Evolutionary conservation across 2,888 invertebrate species (phyloP), one percentile per base, ranked within the genome.

Genomic region (Linnaemya tessellans): DNA sequence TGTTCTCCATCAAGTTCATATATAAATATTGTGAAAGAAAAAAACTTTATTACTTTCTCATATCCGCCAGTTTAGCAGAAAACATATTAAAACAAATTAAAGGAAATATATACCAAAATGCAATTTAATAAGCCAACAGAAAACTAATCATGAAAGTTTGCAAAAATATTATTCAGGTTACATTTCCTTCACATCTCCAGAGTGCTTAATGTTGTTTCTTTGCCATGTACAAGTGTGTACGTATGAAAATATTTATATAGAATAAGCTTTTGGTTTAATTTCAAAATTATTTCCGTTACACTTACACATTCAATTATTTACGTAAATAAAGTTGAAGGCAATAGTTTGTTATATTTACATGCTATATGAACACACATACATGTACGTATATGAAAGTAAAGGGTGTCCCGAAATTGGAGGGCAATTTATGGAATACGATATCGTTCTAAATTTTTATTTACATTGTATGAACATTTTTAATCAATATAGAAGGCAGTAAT

Each of bases 171-270:
- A 84, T 84, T 80, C 43, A 78, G 77, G 77, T 81, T 80, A 81
- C 73, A 81, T 81, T 81, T 81, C 84, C 84, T 84, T 84, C 41
- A 68, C 74, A 62, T 78, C 84, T 80, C 51, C 38, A 41, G 77
- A 68, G 51, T 56, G 62, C 38, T 70, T 56, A 67, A 49, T 41
- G 18, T 20, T 51, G 20, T 4, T 18, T 51, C 10, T 41, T 41
- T 41, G 10, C 11, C 4, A 41, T 41, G 1, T 20, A 3, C 3
- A 18, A n/a, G n/a, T 46, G n/a, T n/a, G 18, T 0, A 18, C 11
- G 8, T 30, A 67, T 20, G 13, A 7, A 54, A 41, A 68, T 13
- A n/a, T 15, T 3, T 10, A 30, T 41, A 41, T 46, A 8, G 20
- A 20, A 56, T 22, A n/a, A 68, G 43, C 54, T 65, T 82, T 77